Evolutionary conservation across 2,113 vertebrate species (phyloP).

Genomic region (Dipodomys stephensi): DNA sequence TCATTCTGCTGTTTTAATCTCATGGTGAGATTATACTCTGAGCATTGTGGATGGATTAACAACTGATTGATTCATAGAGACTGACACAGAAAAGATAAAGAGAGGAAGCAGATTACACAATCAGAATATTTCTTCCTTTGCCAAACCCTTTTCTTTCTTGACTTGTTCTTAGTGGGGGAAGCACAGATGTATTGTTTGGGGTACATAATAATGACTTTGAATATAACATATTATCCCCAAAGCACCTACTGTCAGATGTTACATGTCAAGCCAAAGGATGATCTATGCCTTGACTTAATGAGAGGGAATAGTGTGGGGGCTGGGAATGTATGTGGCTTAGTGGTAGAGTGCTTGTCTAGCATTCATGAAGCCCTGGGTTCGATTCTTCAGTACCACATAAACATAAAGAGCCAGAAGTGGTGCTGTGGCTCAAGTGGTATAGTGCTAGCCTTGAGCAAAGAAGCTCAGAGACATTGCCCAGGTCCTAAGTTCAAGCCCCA

Average conservation of each 20-base stretch:
- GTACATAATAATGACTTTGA: neutral
- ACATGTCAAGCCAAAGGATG: neutral
- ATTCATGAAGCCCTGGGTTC: too few relatives aligned
- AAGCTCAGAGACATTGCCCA: too few relatives aligned
- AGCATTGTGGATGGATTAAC: neutral
- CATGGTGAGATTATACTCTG: neutral
- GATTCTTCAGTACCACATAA: too few relatives aligned
- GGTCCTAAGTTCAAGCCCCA: too few relatives aligned
- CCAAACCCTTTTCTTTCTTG: neutral
- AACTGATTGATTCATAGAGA: neutral
- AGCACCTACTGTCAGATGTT: neutral
- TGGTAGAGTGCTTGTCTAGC: too few relatives aligned
- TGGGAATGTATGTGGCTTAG: too few relatives aligned
- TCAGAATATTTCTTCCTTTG: neutral
- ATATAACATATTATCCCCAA: neutral
- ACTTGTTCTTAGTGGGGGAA: slow-evolving; percentile 10
- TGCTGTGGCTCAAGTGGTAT: too few relatives aligned
- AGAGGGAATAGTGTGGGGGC: neutral
- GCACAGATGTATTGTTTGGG: neutral
- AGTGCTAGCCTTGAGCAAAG: too few relatives aligned
- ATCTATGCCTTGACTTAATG: neutral
- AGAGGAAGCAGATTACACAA: neutral
- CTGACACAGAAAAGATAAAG: neutral
- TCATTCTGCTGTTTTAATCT: neutral
- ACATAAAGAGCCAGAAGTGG: too few relatives aligned